These are phyloP conservation scores for Geotrypetes seraphini DNA, from an alignment of 2,797 vertebrate species.

Conservation along the genomic window DNA sequence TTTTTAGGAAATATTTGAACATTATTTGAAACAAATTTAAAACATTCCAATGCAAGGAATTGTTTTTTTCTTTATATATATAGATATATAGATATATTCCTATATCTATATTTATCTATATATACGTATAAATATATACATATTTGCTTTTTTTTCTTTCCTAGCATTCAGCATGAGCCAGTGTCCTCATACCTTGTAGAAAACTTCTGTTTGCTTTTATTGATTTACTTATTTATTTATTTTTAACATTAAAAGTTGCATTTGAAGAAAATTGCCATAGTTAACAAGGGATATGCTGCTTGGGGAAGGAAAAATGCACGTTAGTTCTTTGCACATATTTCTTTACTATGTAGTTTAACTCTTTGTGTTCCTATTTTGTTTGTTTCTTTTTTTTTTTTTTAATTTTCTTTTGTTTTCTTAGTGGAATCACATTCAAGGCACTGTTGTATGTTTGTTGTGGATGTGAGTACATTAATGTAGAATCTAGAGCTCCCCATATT, in stretches of 20 bases:
- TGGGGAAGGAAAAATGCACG: slow-evolving; percentile 50
- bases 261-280: slow-evolving; percentile 39
- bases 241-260: slow-evolving; percentile 43
- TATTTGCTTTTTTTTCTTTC: slow-evolving; percentile 32
- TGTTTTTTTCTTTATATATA: slow-evolving; percentile 45
- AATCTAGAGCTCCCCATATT: slow-evolving; percentile 79
- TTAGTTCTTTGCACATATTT: slow-evolving; percentile 71
- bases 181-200: slow-evolving; percentile 52
- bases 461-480: slow-evolving; percentile 94
- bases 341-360: slow-evolving; percentile 78
- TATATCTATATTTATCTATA: too few relatives aligned
- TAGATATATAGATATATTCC: too few relatives aligned
- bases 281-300: slow-evolving; percentile 41
- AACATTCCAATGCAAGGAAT: slow-evolving; percentile 34
- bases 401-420: too few relatives aligned
- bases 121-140: too few relatives aligned
- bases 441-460: slow-evolving; percentile 93
- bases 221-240: slow-evolving; percentile 41
- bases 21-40: slow-evolving; percentile 27
- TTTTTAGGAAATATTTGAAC: slow-evolving; percentile 37
- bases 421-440: slow-evolving; percentile 93
- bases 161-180: slow-evolving; percentile 42
- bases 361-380: slow-evolving; percentile 87
- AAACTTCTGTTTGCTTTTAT: slow-evolving; percentile 38
- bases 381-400: slow-evolving; percentile 49